These are phyloP conservation scores for Actenoides hombroni DNA, from an alignment of 2,113 vertebrate species.

Conservation along the genomic window DNA sequence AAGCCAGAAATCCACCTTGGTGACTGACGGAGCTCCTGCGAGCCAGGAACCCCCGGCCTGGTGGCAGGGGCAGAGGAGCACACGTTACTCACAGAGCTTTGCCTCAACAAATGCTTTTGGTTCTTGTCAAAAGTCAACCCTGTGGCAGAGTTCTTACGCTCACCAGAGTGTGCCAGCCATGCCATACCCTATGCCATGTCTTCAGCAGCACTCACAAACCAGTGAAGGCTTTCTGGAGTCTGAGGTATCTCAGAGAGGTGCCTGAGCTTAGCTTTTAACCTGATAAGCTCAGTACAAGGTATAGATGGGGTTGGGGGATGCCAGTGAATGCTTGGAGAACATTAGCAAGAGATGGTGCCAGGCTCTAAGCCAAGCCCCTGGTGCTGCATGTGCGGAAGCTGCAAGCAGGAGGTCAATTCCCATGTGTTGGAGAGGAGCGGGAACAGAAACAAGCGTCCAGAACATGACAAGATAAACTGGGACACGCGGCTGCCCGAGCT, in stretches of 20 bases:
- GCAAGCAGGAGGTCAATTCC: neutral
- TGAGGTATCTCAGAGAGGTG: neutral
- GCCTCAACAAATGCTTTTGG: neutral
- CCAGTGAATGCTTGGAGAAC: neutral
- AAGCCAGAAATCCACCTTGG: neutral
- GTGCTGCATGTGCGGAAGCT: neutral
- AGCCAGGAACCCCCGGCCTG: neutral
- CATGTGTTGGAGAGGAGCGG: neutral
- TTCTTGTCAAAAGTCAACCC: neutral
- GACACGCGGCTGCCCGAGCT: neutral
- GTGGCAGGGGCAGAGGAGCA: neutral
- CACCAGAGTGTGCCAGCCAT: neutral
- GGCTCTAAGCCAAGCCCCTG: neutral
- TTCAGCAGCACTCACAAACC: neutral
- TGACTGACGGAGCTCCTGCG: neutral
- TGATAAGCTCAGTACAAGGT: neutral
- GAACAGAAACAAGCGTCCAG: neutral
- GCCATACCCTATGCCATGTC: neutral
- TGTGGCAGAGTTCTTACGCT: neutral
- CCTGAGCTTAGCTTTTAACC: neutral
- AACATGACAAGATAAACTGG: neutral
- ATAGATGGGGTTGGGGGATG: neutral
- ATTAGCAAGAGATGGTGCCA: neutral
- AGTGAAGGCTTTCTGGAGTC: neutral
- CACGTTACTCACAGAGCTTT: neutral